Evolutionary conservation across 2,888 invertebrate species (phyloP).

Genomic region (Lycia hirtaria): DNA sequence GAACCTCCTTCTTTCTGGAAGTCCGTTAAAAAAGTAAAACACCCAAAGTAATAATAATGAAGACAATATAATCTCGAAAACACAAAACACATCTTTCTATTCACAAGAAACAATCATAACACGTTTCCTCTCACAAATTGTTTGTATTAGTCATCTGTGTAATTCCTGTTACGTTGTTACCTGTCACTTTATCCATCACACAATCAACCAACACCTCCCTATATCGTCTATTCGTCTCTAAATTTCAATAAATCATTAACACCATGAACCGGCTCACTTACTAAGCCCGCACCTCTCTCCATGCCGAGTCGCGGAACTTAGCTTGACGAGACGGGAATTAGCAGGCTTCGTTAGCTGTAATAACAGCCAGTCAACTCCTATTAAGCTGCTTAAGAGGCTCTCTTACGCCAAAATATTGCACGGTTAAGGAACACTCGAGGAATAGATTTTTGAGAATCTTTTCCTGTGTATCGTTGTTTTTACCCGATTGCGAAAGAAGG

Average conservation of each 20-base stretch:
- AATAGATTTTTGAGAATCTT: constrained; percentile 1
- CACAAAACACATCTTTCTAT: too few relatives aligned
- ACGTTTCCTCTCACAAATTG: too few relatives aligned
- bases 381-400: constrained; percentile 57
- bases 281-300: constrained; percentile 24
- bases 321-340: constrained; percentile 50
- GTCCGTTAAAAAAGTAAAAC: too few relatives aligned
- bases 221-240: neutral
- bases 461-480: neutral
- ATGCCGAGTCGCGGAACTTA: constrained; percentile 39
- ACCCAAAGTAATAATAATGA: too few relatives aligned
- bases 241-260: constrained; percentile 11
- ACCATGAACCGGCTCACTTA: constrained; percentile 11
- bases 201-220: neutral
- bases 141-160: too few relatives aligned
- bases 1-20: too few relatives aligned
- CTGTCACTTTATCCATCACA: too few relatives aligned
- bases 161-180: too few relatives aligned
- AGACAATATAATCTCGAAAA: too few relatives aligned
- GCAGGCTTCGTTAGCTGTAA: constrained; percentile 57
- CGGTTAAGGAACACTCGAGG: constrained; percentile 4
- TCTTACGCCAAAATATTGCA: constrained; percentile 48
- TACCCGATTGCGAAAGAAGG: too few relatives aligned
- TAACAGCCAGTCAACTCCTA: constrained; percentile 58
- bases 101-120: too few relatives aligned